Conservation (phyloP, 2,888 invertebrate species). For the Selenia dentaria region DNA sequence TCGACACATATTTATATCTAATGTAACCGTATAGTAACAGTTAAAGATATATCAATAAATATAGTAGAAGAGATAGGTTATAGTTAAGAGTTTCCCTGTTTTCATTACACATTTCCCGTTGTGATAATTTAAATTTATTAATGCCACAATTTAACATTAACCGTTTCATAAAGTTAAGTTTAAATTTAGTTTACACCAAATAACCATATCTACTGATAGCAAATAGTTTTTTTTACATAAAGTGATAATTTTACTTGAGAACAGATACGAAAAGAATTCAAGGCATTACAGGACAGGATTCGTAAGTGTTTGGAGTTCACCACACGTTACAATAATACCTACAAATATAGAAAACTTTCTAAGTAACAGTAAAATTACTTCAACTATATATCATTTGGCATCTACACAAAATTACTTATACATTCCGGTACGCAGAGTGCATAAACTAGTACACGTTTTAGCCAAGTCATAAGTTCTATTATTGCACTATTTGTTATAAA, state of each 20-base stretch:
- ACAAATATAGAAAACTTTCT: constrained; percentile 8
- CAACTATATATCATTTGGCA: constrained; percentile 17
- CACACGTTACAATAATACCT: constrained; percentile 1
- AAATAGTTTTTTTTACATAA: neutral
- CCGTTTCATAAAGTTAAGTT: neutral
- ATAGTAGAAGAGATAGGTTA: constrained; percentile 51
- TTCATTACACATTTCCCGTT: constrained; percentile 47
- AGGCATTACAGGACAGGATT: constrained; percentile 41
- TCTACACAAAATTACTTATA: constrained; percentile 12
- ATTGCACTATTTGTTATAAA: constrained; percentile 46
- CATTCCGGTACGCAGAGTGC: constrained; percentile 47
- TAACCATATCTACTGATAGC: constrained; percentile 10
- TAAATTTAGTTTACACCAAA: too few species aligned
- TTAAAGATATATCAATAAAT: constrained; percentile 58
- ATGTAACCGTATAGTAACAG: constrained; percentile 33
- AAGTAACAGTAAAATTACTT: constrained; percentile 14
- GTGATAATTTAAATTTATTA: constrained; percentile 5
- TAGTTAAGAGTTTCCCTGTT: constrained; percentile 63
- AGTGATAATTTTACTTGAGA: neutral
- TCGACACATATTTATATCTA: constrained; percentile 35
- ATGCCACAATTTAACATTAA: neutral
- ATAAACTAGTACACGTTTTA: constrained; percentile 46
- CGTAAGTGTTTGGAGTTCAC: constrained; percentile 16
- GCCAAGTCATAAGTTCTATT: constrained; percentile 49
- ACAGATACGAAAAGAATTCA: constrained; percentile 22